Evolutionary conservation across 2,113 vertebrate species (phyloP).

Genomic region (Toxostoma redivivum): DNA sequence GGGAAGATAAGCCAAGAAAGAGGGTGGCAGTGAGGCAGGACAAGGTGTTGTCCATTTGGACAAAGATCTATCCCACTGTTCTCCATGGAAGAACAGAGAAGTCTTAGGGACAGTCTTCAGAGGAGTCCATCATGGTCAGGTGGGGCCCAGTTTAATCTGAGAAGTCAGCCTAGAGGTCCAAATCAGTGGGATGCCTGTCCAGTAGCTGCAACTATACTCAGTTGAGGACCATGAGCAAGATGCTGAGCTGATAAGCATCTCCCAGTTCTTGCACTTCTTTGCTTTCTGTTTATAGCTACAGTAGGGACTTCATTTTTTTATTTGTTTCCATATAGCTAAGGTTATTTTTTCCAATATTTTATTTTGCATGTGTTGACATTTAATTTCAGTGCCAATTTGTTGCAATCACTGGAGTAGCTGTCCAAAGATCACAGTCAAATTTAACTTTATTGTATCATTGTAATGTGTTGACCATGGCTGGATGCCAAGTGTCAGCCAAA

Average conservation of each 20-base stretch:
- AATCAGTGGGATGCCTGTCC: background rate
- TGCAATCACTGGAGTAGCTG: background rate
- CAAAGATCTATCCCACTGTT: rapidly evolving
- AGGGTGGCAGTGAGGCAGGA: background rate
- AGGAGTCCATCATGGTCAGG: background rate
- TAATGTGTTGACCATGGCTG: background rate
- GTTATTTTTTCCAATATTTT: background rate
- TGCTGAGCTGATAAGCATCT: background rate
- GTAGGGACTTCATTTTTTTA: background rate
- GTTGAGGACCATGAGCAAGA: background rate
- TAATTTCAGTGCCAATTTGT: background rate
- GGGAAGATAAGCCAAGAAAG: background rate
- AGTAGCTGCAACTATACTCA: background rate
- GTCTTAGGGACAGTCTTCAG: background rate
- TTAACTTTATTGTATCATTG: background rate
- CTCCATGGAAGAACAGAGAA: background rate
- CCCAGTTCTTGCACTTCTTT: background rate
- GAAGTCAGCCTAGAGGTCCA: background rate
- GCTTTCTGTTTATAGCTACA: background rate
- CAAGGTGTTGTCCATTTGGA: background rate
- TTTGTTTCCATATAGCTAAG: background rate
- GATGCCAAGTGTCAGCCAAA: background rate
- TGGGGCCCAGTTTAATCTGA: background rate
- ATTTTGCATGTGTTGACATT: background rate
- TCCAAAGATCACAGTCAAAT: background rate